A percentile compares a stretch with the other conserved stretches of the same genome.
Conservation (phyloP, 92 coral and sea anemone genomes). For the Phenganax marumi region DNA sequence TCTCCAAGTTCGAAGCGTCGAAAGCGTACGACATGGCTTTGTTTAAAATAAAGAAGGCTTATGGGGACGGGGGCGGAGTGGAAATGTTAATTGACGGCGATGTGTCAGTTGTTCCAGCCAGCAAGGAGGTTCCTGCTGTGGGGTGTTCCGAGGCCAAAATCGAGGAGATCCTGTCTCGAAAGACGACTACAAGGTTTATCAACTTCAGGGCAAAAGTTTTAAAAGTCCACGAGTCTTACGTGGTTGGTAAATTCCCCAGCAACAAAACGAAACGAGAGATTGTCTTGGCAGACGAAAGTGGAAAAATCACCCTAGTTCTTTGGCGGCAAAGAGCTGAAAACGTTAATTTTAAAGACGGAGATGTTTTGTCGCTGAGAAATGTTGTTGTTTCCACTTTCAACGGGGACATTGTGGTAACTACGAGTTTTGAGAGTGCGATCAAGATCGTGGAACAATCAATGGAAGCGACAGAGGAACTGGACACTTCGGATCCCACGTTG, state of each 20-base stretch:
- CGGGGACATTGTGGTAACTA: background rate
- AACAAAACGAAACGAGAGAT: background rate
- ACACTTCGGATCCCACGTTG: no score
- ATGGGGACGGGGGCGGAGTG: background rate
- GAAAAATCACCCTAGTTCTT: background rate
- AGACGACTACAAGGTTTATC: background rate
- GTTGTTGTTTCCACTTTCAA: background rate
- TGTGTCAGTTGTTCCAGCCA: background rate
- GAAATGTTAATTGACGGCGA: background rate
- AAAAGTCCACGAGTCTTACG: background rate
- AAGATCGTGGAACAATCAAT: background rate
- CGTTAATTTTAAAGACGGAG: background rate
- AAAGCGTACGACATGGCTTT: no score
- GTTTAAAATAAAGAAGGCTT: slow-evolving; percentile 1
- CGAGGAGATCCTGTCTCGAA: background rate
- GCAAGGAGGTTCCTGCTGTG: background rate
- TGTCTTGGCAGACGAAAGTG: slow-evolving; percentile 2
- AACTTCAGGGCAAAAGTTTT: background rate
- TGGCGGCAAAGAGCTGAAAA: background rate
- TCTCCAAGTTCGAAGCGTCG: no score
- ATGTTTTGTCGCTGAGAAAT: background rate
- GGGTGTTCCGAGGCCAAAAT: background rate
- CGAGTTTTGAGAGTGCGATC: background rate
- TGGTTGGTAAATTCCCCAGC: background rate
- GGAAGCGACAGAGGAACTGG: background rate